A percentile compares a stretch with the other conserved stretches of the same genome.
Conservation (phyloP, 2,888 invertebrate species). For the Ectobius pallidus region DNA sequence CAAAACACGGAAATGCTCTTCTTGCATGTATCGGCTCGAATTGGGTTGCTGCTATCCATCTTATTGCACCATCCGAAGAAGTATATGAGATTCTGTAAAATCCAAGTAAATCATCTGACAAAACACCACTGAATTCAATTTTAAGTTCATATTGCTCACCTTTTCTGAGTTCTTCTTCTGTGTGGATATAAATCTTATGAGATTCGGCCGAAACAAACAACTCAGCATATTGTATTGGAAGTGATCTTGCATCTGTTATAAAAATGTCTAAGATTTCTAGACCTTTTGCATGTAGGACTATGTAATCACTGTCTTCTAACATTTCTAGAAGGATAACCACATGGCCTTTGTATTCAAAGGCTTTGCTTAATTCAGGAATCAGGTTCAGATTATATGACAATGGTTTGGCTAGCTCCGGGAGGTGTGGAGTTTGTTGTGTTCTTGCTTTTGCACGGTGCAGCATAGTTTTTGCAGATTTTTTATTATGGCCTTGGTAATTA, state of each 20-base stretch:
- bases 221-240: not conserved
- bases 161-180: not conserved
- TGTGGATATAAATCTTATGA: not conserved
- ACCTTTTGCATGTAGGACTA: conserved; percentile 59
- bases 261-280: conserved; percentile 50
- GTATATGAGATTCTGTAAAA: conserved; percentile 64
- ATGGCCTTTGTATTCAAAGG: conserved; percentile 33
- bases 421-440: too few relatives aligned
- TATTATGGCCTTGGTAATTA: too few relatives aligned
- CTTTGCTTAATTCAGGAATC: not conserved
- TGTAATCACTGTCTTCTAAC: conserved; percentile 48
- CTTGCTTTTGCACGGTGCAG: too few relatives aligned
- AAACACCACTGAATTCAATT: conserved; percentile 51
- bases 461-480: too few relatives aligned
- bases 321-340: conserved; percentile 57
- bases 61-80: conserved; percentile 51
- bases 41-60: conserved; percentile 80
- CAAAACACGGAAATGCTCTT: conserved; percentile 86
- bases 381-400: not conserved
- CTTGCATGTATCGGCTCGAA: conserved; percentile 81
- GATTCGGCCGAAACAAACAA: not conserved
- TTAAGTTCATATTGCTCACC: not conserved
- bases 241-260: conserved; percentile 21
- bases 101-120: conserved; percentile 64
- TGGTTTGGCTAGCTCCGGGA: not conserved